A percentile compares a stretch with the other conserved stretches of the same genome.
Evolutionary conservation across 2,888 invertebrate genomes (phyloP).

Genomic region (Dorcus hopei): DNA sequence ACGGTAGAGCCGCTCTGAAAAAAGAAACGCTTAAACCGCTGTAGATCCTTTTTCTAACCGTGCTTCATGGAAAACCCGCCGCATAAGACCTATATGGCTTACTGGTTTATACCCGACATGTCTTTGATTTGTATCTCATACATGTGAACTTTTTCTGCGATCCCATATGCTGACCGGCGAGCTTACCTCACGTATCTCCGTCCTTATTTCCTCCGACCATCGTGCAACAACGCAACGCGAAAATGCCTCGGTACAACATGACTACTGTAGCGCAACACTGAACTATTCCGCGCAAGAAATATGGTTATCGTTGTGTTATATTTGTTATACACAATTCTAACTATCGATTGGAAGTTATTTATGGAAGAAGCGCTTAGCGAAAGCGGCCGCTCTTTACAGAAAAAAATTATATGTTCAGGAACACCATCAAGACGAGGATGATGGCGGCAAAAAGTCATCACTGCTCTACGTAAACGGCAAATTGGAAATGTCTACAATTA

Average conservation of each 20-base stretch:
- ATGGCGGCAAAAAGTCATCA: background rate
- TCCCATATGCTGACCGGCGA: background rate
- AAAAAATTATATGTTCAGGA: background rate
- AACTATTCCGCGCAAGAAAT: constrained; percentile 26
- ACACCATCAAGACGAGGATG: background rate
- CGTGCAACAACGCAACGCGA: background rate
- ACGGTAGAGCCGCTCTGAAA: background rate
- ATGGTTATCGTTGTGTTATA: constrained; percentile 29
- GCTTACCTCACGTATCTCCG: background rate
- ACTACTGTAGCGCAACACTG: constrained; percentile 23
- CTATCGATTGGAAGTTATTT: constrained; percentile 26
- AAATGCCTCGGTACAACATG: constrained; percentile 2
- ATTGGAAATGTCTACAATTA: too few species aligned
- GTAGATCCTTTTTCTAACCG: constrained; percentile 21
- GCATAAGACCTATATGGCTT: constrained; percentile 13
- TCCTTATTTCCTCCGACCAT: background rate
- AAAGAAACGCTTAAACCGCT: constrained; percentile 14
- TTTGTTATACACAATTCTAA: constrained; percentile 29
- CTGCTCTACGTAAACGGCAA: background rate
- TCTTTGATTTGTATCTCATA: constrained; percentile 29
- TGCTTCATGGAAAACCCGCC: constrained; percentile 9
- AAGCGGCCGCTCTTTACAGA: constrained; percentile 2
- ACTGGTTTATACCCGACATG: constrained; percentile 17
- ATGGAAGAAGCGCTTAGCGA: constrained; percentile 4
- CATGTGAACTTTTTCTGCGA: constrained; percentile 25